Evolutionary conservation across 2,888 invertebrate species (phyloP), one percentile per base, ranked within the genome.

Genomic region (Sepiola atlantica): DNA sequence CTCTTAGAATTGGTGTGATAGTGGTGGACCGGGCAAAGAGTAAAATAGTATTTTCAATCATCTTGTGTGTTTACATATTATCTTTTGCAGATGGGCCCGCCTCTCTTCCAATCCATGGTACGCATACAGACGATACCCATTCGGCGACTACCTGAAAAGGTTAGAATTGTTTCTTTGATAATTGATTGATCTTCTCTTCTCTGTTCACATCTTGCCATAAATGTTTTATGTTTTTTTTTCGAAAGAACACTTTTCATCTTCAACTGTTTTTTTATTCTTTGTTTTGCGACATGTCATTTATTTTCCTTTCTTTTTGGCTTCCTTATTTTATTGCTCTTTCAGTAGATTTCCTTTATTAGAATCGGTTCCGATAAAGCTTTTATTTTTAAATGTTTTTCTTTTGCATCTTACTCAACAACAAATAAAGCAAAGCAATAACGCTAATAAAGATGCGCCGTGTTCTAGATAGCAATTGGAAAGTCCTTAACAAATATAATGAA

Each of bases 121-220:
- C 61, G 35, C 93, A 28, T 93, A 93, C 55, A 55, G 93, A 61
- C 54, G 57, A 55, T 55, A 93, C 93, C 54, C 55, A 24, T 93
- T 93, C 55, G 93, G 93, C n/a, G 93, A 93, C 32, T 61, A 55
- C 32, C 61, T 93, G 35, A 93, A 93, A 93, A 93, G 93, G 93
- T 93, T 92, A 45, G 92, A 45, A 55, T 92, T 32, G n/a, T 90
- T 92, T 92, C 16, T 35, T 55, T 92, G 21, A 24, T 10, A 92
- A 55, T 77, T 77, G n/a, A 45, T 45, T 45, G 45, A 45, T 45
- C 45, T 32, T 77, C n/a, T 18, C n/a, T n/a, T 14, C n/a, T 77
- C 77, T 77, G 28, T 77, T 77, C 32, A 4, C 14, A 4, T 77
- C 45, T 45, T 77, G n/a, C 32, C 77, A 16, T 77, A 16, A n/a